Base-by-base conservation (phyloP, 2,888 invertebrate genomes). In the Vesta saturnalis region DNA sequence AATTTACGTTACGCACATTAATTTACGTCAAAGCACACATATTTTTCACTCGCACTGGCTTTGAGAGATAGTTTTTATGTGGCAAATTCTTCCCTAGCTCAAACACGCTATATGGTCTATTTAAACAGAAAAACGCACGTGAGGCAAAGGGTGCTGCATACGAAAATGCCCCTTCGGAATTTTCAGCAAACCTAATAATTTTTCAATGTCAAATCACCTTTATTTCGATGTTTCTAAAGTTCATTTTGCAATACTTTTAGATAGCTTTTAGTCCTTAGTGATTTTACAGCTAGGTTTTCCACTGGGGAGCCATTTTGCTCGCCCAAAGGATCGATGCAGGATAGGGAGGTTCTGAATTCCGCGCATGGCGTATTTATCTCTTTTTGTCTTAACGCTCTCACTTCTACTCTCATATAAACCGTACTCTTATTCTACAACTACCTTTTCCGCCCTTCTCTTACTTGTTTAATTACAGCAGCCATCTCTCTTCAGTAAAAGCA, bases 1-100 rank as follows among this genome's bases (percentile, higher is more conserved):
- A 83, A 84, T 83, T 83, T 83, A 81, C 82, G 82, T 78, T 79
- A 83, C 83, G 83, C 83, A 83, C 84, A 84, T 84, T 83, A 84
- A 84, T 84, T 83, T 82, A 83, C 82, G 83, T 84, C 84, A 84
- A 84, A 83, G 83, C 80, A 82, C 83, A 83, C 83, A 83, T 83
- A 83, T 84, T 84, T 84, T 83, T 83, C 83, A 82, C 81, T 81
- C 82, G 81, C 81, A 81, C 79, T 79, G 77, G 81, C 83, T 83
- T 81, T 81, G 82, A 83, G 81, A 83, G 84, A 84, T 84, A 84
- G 84, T 84, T 84, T 84, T 84, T 83, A 81, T 82, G 82, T 79
- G 81, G 81, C 80, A 75, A 68, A 73, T 74, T 75, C 78, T 75
- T 80, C 80, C 80, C 77, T 77, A 73, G 76, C 72, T 73, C 72